A percentile compares a stretch with the other conserved stretches of the same genome.
phyloP scores from a whole-genome alignment of 2,888 invertebrate species.

The Lithophane semibrunnea region DNA sequence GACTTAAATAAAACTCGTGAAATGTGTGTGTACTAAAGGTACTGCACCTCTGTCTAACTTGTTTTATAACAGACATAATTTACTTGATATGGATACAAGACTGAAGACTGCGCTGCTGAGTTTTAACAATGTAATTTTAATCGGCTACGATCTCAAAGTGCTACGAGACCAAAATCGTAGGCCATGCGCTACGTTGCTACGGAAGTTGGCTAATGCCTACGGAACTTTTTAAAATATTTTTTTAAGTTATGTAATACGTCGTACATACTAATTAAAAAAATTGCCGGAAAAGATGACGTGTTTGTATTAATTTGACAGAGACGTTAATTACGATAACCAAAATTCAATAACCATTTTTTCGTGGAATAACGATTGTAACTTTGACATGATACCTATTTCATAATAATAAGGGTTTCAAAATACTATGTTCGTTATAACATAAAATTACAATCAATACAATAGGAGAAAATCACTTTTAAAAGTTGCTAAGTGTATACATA shows the following conservation, averaged over 20 bases:
- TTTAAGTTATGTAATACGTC: neutral
- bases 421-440: too few species aligned
- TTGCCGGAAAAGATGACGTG: neutral
- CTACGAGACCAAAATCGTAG: slow-evolving; percentile 21
- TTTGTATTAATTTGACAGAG: neutral
- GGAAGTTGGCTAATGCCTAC: neutral
- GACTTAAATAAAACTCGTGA: too few species aligned
- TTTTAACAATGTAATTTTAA: neutral
- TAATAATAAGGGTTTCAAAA: too few species aligned
- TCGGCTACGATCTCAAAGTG: slow-evolving; percentile 7
- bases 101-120: neutral
- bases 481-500: too few species aligned
- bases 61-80: neutral
- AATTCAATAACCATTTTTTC: too few species aligned
- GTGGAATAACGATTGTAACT: too few species aligned
- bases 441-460: too few species aligned
- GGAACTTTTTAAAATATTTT: neutral
- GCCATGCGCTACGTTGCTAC: slow-evolving; percentile 40
- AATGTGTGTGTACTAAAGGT: too few species aligned
- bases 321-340: neutral
- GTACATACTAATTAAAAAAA: too few species aligned
- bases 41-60: neutral
- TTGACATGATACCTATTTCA: too few species aligned
- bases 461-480: too few species aligned
- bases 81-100: neutral